phyloP scores from a whole-genome alignment of 1,140 invertebrate genomes.

The Prorops nasuta region DNA sequence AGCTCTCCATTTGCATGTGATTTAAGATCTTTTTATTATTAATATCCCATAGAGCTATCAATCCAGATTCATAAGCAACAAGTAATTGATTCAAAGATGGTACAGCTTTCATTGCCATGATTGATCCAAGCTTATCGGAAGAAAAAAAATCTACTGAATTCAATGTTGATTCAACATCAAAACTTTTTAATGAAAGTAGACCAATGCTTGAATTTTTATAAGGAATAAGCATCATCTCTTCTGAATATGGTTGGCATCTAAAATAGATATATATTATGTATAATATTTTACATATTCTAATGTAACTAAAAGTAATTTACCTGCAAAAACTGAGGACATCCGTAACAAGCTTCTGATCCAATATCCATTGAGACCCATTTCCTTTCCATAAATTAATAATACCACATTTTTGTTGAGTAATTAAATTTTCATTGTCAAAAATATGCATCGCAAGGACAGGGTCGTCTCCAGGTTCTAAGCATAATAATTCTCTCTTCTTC shows the following conservation, averaged over 20 bases:
- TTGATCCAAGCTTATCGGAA: background rate
- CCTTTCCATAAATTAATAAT: background rate
- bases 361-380: background rate
- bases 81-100: background rate
- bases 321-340: background rate
- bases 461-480: background rate
- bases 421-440: background rate
- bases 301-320: too few relatives aligned
- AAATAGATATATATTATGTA: background rate
- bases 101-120: background rate
- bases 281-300: too few relatives aligned
- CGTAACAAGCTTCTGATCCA: background rate
- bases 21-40: background rate
- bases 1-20: background rate
- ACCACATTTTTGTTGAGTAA: background rate
- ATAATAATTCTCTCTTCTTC: background rate
- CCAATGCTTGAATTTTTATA: background rate
- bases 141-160: background rate
- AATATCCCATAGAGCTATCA: background rate
- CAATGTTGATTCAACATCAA: background rate
- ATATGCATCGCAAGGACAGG: background rate
- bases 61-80: background rate
- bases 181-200: background rate
- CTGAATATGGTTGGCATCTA: background rate
- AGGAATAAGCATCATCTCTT: background rate